These are phyloP conservation scores for Isoperla grammatica DNA, from an alignment of 2,888 invertebrate genomes.

Conservation along the genomic window DNA sequence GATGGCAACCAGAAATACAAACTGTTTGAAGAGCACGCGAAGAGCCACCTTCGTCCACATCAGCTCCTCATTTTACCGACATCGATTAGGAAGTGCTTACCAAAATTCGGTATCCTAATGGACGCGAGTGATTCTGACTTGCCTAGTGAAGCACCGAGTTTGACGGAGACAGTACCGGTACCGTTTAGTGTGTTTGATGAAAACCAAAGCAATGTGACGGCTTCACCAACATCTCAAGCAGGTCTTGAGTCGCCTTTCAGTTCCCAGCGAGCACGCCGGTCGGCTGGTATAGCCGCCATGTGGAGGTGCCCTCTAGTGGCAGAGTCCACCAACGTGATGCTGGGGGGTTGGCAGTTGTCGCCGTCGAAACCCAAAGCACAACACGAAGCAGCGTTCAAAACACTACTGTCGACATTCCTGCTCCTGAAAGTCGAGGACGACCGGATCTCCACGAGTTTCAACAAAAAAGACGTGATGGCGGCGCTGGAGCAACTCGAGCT, in stretches of 20 bases:
- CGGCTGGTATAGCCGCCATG: slow-evolving; percentile 40
- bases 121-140: no score
- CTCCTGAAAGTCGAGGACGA: slow-evolving; percentile 44
- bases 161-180: no score
- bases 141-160: no score
- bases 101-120: no score
- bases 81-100: no score
- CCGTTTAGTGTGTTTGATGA: no score
- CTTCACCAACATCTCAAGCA: not conserved
- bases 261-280: not conserved
- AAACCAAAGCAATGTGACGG: not conserved
- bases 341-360: slow-evolving; percentile 52
- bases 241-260: not conserved
- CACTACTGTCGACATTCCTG: slow-evolving; percentile 49
- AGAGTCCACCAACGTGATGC: slow-evolving; percentile 47
- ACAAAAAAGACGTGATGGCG: not conserved
- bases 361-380: slow-evolving; percentile 46
- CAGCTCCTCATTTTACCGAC: no score
- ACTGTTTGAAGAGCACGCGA: no score
- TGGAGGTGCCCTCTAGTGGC: slow-evolving; percentile 53
- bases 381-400: slow-evolving; percentile 45
- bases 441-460: slow-evolving; percentile 29
- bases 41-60: no score
- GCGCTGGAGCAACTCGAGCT: slow-evolving; percentile 4
- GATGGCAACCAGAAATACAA: no score